Evolutionary conservation across 2,113 vertebrate genomes (phyloP), one percentile per base, ranked within the genome.

Genomic region (Bettongia penicillata): DNA sequence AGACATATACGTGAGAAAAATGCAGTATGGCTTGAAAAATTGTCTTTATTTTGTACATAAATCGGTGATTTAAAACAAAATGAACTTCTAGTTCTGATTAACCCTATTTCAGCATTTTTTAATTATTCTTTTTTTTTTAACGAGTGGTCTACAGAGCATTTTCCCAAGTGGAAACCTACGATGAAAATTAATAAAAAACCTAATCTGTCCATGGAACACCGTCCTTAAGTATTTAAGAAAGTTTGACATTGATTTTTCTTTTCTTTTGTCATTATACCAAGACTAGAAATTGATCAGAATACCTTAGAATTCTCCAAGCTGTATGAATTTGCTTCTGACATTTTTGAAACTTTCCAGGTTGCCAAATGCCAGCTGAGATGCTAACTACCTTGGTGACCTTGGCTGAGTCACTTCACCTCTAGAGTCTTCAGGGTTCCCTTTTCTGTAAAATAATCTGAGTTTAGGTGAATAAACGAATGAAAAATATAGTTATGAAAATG

Each of bases 81-180:
- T n/a, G 50, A 91, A 92, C 94, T 91, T 91, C 7, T 91, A 43
- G 37, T 43, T 77, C 68, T 31, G 37, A 93, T 19, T 53, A 22
- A 0, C 50, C 49, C 93, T 49, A 9, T 12, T 91, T 93, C 43
- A 95, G 95, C 77, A 47, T 12, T 10, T 96, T 77, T 43, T 37
- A 28, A 28, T 55, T 26, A 43, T 43, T 92, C 8, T 47, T 48
- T 96, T n/a, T n/a, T n/a, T 57, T 92, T 90, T 50, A 90, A 28
- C 53, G 25, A 0, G 68, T n/a, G 26, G 37, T n/a, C 57, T 91
- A 91, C 28, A 95, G 91, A 93, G 92, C 91, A 77, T 48, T 0
- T 31, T 95, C 84, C 94, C 51, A 93, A 55, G 48, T 90, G 95
- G 91, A 95, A 53, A 77, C 93, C 22, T 48, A 25, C 5, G 92